Conservation (phyloP, 2,113 vertebrate species). For the Elephantulus edwardii region DNA sequence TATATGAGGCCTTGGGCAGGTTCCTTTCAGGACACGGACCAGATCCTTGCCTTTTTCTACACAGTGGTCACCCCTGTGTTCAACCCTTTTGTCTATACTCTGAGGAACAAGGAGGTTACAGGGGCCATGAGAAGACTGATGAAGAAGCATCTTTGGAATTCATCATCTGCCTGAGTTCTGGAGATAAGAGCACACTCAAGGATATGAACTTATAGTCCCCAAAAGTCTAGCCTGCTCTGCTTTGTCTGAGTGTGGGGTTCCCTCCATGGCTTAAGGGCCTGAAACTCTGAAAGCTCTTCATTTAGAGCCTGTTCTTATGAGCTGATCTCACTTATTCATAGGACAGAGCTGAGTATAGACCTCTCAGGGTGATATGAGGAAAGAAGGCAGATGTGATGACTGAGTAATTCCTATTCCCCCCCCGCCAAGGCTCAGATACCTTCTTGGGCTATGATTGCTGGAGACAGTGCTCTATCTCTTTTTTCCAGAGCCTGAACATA, state of each 20-base stretch:
- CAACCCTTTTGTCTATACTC: constrained; percentile 62
- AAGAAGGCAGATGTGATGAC: neutral
- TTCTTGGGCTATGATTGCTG: neutral
- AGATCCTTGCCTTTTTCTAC: constrained; percentile 41
- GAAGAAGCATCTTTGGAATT: constrained; percentile 21
- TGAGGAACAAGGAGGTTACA: constrained; percentile 62
- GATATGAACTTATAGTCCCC: rapidly evolving
- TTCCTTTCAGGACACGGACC: neutral
- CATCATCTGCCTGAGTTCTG: neutral
- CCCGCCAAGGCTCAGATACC: neutral
- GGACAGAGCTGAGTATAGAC: too few relatives aligned
- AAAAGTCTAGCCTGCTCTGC: neutral
- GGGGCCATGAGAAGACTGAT: constrained; percentile 7
- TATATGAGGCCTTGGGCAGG: constrained; percentile 25
- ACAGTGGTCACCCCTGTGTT: constrained; percentile 21
- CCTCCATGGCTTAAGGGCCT: neutral
- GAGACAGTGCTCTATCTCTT: neutral
- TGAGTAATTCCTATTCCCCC: neutral
- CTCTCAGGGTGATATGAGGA: neutral
- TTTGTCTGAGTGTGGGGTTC: too few relatives aligned
- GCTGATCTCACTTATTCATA: neutral
- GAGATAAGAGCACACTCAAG: neutral
- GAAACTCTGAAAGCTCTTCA: neutral
- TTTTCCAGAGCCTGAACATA: neutral
- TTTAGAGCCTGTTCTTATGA: neutral